These are phyloP conservation scores for Agrotis puta DNA, from an alignment of 2,888 invertebrate genomes.

Conservation along the genomic window DNA sequence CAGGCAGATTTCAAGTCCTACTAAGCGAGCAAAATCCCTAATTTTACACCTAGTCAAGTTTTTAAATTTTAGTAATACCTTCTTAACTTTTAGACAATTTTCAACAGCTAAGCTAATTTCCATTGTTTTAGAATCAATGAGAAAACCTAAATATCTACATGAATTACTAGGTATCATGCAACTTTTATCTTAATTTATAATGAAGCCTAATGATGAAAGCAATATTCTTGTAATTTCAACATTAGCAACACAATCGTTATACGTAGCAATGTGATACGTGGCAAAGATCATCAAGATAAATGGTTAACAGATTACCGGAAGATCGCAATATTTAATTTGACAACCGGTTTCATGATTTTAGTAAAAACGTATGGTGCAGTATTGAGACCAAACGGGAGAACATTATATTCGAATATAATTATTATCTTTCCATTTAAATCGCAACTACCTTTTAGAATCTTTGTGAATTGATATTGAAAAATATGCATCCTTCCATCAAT, in stretches of 20 bases:
- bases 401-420: conserved; percentile 16
- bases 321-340: conserved; percentile 12
- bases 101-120: too few relatives aligned
- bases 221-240: too few relatives aligned
- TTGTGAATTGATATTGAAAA: conserved; percentile 13
- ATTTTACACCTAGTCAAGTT: not conserved
- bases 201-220: too few relatives aligned
- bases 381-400: conserved; percentile 13
- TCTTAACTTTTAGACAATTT: not conserved
- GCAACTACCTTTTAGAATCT: conserved; percentile 7
- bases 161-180: too few relatives aligned
- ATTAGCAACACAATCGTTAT: not conserved
- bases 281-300: conserved; percentile 17
- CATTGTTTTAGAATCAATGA: too few relatives aligned
- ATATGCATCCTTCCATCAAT: not conserved
- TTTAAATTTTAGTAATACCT: not conserved
- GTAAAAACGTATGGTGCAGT: conserved; percentile 6
- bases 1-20: conserved; percentile 8
- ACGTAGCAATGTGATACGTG: not conserved
- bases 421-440: conserved; percentile 13
- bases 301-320: conserved; percentile 4
- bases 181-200: too few relatives aligned
- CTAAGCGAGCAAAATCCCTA: conserved; percentile 14
- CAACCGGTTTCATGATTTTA: conserved; percentile 17
- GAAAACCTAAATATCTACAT: too few relatives aligned